A percentile compares a stretch with the other conserved stretches of the same genome.
These are phyloP conservation scores for Orius insidiosus DNA, from an alignment of 1,140 invertebrate genomes.

Conservation along the genomic window DNA sequence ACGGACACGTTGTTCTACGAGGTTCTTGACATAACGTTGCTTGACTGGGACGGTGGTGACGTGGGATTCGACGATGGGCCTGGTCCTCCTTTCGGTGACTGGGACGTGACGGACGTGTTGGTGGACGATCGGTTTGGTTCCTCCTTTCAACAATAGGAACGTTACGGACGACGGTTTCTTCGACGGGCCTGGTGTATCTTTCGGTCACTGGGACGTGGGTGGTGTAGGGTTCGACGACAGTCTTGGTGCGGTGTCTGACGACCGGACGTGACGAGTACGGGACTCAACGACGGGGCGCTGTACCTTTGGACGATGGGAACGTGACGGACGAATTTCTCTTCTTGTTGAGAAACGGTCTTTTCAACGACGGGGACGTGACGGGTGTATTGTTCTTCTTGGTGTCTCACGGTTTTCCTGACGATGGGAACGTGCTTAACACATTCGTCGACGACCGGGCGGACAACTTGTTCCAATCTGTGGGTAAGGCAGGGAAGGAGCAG, in stretches of 20 bases:
- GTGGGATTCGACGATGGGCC: slow-evolving; percentile 10
- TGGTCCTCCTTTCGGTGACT: slow-evolving; percentile 4
- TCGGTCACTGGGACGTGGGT: slow-evolving; percentile 11
- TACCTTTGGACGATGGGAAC: slow-evolving; percentile 5
- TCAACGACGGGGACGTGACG: slow-evolving; percentile 10
- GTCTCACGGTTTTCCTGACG: slow-evolving; percentile 2
- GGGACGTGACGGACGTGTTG: slow-evolving; percentile 4
- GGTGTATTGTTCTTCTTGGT: slow-evolving; percentile 9
- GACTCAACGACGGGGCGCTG: background rate
- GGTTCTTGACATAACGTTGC: slow-evolving; percentile 11
- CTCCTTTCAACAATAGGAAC: slow-evolving; percentile 6
- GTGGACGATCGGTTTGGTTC: slow-evolving; percentile 1
- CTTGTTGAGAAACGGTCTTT: background rate
- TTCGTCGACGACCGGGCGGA: slow-evolving; percentile 14
- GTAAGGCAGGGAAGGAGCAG: background rate
- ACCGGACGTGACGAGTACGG: slow-evolving; percentile 6
- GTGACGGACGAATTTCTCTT: slow-evolving; percentile 4
- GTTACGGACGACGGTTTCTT: slow-evolving; percentile 2
- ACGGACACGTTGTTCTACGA: slow-evolving; percentile 9
- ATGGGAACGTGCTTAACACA: slow-evolving; percentile 12
- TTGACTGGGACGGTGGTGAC: slow-evolving; percentile 9
- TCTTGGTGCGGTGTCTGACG: background rate
- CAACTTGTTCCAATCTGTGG: slow-evolving; percentile 8
- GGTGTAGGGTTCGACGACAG: slow-evolving; percentile 5
- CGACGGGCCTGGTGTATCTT: slow-evolving; percentile 4